A percentile compares a stretch with the other conserved stretches of the same genome.
phyloP scores from a whole-genome alignment of 2,797 vertebrate species.

The Sciaenops ocellatus region DNA sequence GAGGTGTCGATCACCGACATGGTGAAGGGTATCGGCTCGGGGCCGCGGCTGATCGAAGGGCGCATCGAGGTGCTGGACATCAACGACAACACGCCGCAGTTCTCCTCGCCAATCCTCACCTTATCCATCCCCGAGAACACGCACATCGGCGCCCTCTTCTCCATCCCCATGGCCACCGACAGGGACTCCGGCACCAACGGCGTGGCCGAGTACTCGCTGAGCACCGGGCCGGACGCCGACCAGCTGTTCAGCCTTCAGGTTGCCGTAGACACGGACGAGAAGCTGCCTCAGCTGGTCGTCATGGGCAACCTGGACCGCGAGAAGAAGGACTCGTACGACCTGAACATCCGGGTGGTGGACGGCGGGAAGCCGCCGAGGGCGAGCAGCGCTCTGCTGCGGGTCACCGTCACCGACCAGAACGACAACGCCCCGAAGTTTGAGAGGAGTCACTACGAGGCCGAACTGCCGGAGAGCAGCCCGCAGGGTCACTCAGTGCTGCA shows the following conservation, averaged over 20 bases:
- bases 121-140: conserved; percentile 97
- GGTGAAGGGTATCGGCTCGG: conserved; percentile 86
- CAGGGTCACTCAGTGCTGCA: conserved; percentile 96
- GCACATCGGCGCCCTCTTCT: conserved; percentile 90
- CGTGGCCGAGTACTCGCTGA: conserved; percentile 93
- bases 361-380: conserved; percentile 90
- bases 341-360: conserved; percentile 96
- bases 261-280: conserved; percentile 93
- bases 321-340: conserved; percentile 95
- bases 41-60: conserved; percentile 94
- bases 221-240: conserved; percentile 87
- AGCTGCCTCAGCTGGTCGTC: conserved; percentile 95
- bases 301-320: conserved; percentile 96
- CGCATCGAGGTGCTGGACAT: conserved; percentile 95
- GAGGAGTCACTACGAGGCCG: conserved; percentile 90
- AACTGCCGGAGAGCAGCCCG: conserved; percentile 94
- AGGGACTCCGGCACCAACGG: conserved; percentile 91
- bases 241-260: conserved; percentile 96
- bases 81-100: conserved; percentile 99
- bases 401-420: conserved; percentile 96
- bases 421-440: conserved; percentile 96
- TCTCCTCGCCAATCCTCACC: conserved; percentile 93
- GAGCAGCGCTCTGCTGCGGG: conserved; percentile 94
- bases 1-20: conserved; percentile 98
- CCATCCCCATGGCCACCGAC: conserved; percentile 93